Base-by-base conservation (phyloP, 2,888 invertebrate genomes). In the Stenotaenia linearis region DNA sequence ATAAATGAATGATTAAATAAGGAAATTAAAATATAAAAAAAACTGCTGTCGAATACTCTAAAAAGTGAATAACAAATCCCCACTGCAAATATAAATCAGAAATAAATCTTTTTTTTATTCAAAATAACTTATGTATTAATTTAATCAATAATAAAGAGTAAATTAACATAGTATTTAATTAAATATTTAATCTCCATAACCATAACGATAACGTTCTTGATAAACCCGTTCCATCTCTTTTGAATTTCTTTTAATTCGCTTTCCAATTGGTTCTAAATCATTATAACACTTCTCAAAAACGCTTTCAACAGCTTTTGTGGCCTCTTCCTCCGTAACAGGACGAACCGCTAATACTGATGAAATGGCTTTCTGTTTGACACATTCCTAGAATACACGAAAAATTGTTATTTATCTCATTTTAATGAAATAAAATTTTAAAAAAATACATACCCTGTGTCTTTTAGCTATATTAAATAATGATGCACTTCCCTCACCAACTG, bases 201-300 rank as follows among this genome's bases (percentile, higher is more conserved):
- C 95, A 86, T 92, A 94, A 85, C 91, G 90, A 79, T 90, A 89
- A 0, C 91, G 92, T 86, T 96, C 95, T 83, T 89, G 88, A 84
- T 91, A 93, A 0, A 94, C 94, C 85, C 90, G 90, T 3, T 90
- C 86, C 89, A 93, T 92, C 84, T 96, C 95, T 0, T 89, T 87
- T 0, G 93, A 93, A 85, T 92, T 93, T 5, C 85, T 80, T 23
- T 85, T 81, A n/a, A 85, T 80, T 25, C 86, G 83, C 56, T 88
- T 82, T 0, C 97, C 97, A 77, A 97, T 90, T 0, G 98, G 98
- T 85, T 98, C 98, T 83, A 97, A 88, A 86, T 98, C 97, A 23
- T 90, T 90, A 84, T 97, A 97, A 86, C 98, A 98, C 85, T 91
- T 93, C 0, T 91, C 89, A 86, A 98, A 98, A 0, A 97, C 97